Conservation (phyloP, 2,888 invertebrate species). For the Ochropleura leucogaster region DNA sequence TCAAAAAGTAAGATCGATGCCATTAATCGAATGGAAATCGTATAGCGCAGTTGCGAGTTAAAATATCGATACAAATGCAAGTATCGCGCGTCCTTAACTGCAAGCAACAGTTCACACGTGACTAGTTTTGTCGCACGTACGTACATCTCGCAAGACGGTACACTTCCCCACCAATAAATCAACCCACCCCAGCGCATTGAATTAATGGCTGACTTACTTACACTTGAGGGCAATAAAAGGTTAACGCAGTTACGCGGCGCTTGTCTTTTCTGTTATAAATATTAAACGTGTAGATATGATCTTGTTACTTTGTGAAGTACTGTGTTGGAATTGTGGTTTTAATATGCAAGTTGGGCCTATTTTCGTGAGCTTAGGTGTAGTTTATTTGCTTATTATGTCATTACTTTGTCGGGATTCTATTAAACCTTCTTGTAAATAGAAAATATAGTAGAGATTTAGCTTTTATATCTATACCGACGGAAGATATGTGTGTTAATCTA, state of each 20-base stretch:
- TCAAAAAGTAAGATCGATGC: not conserved
- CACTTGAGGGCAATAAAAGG: constrained; percentile 63
- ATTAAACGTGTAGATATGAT: constrained; percentile 50
- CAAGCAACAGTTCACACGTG: constrained; percentile 17
- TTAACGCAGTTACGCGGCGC: constrained; percentile 53
- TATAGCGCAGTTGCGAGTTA: not conserved
- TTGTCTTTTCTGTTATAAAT: constrained; percentile 48
- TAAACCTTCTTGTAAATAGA: not conserved
- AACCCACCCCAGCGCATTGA: constrained; percentile 58
- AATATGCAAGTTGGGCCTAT: not conserved
- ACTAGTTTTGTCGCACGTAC: constrained; percentile 46
- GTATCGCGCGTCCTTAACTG: not conserved
- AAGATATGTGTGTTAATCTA: too few relatives aligned
- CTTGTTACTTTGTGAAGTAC: constrained; percentile 37
- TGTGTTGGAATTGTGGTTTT: constrained; percentile 6
- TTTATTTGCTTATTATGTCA: not conserved
- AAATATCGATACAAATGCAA: not conserved
- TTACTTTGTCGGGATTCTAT: not conserved
- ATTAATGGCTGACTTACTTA: constrained; percentile 66
- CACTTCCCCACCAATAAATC: constrained; percentile 62
- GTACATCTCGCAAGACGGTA: constrained; percentile 57
- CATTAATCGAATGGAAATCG: not conserved
- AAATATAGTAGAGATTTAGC: not conserved
- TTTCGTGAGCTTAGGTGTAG: constrained; percentile 5
- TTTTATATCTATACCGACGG: not conserved